phyloP scores from a whole-genome alignment of 2,797 vertebrate genomes.

The Percopsis omiscomaycus region DNA sequence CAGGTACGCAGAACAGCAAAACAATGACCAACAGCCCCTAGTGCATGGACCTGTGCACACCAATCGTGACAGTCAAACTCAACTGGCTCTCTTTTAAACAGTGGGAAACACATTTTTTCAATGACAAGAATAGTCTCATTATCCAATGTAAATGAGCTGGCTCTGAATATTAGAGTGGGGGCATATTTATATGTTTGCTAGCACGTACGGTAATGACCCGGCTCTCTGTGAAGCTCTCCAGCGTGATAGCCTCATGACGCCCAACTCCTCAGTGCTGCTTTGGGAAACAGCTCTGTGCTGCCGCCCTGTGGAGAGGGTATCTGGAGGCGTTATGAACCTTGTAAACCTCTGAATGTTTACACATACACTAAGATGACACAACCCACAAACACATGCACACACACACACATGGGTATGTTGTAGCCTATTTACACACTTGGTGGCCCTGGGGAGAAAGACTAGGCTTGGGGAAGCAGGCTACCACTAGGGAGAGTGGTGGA shows the following conservation, averaged over 20 bases:
- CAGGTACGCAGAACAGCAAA: too few species aligned
- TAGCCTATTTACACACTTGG: too few species aligned
- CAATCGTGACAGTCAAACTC: not conserved
- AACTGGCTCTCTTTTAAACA: slow-evolving; percentile 27
- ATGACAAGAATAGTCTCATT: slow-evolving; percentile 52
- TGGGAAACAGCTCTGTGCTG: not conserved
- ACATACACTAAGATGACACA: not conserved
- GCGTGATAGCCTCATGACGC: slow-evolving; percentile 32
- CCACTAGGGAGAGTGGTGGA: too few species aligned
- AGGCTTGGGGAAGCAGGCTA: too few species aligned
- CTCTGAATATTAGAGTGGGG: slow-evolving; percentile 32
- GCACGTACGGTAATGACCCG: slow-evolving; percentile 39
- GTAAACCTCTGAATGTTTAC: slow-evolving; percentile 26
- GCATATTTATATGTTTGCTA: slow-evolving; percentile 45
- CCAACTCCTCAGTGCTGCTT: slow-evolving; percentile 30
- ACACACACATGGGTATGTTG: not conserved
- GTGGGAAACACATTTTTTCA: slow-evolving; percentile 33
- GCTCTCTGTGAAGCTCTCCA: slow-evolving; percentile 38
- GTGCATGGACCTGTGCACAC: too few species aligned
- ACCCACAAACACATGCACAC: not conserved
- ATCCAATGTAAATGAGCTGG: slow-evolving; percentile 44
- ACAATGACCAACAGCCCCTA: too few species aligned
- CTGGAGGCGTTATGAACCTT: slow-evolving; percentile 33
- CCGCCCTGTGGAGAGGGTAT: slow-evolving; percentile 28
- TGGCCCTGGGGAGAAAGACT: too few species aligned